Conservation (phyloP, 2,113 vertebrate species). For the Myocastor coypus region DNA sequence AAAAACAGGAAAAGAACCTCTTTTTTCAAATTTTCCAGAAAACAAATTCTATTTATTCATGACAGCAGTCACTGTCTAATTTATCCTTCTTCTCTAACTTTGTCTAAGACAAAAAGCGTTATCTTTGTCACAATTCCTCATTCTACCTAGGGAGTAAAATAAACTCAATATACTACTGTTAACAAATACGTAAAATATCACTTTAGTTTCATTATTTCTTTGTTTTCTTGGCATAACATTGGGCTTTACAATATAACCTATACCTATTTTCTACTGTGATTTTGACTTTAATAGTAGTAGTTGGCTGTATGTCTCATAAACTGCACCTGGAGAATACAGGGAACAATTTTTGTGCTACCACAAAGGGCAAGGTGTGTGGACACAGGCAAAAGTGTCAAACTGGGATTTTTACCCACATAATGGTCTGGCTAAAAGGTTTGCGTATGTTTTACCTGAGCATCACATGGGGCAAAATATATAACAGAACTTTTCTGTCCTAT, state of each 20-base stretch:
- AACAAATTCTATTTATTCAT: neutral
- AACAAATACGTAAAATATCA: neutral
- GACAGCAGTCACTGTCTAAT: neutral
- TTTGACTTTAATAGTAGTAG: neutral
- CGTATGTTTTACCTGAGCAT: neutral
- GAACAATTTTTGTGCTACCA: neutral
- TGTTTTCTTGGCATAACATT: neutral
- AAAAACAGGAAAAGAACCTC: neutral
- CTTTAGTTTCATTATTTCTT: neutral
- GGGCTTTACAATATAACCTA: neutral
- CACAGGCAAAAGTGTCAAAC: neutral
- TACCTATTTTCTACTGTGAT: neutral
- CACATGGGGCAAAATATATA: neutral
- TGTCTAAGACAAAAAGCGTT: neutral
- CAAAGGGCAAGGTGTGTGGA: neutral
- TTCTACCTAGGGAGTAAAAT: neutral
- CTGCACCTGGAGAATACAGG: neutral
- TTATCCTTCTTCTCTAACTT: neutral
- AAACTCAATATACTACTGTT: neutral
- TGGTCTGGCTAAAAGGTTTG: neutral
- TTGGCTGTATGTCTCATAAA: neutral
- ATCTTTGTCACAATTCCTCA: neutral
- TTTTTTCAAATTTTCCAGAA: neutral
- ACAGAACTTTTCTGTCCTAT: neutral
- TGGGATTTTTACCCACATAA: neutral